Percentiles rank a stretch among this genome's conserved stretches.
Evolutionary conservation across 53 echinoderm and acorn worm species (phyloP).

Genomic region (Glandiceps talaboti): DNA sequence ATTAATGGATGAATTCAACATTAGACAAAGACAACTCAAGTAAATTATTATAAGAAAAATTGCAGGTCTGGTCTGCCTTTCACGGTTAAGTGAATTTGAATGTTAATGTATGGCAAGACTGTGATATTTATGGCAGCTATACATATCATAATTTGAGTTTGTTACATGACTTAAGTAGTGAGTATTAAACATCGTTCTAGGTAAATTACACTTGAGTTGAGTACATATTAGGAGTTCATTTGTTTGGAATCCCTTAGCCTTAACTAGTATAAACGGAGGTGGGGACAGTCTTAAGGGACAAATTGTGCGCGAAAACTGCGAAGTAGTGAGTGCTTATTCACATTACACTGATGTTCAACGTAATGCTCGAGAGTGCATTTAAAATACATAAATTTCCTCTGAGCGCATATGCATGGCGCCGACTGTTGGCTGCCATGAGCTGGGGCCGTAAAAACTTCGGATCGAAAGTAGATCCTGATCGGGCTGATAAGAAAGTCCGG

Average conservation of each 20-base stretch:
- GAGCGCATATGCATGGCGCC: not conserved
- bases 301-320: not conserved
- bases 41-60: too few relatives aligned
- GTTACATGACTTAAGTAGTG: too few relatives aligned
- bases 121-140: too few relatives aligned
- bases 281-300: not conserved
- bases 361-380: not conserved
- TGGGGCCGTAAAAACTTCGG: not conserved
- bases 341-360: not conserved
- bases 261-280: not conserved
- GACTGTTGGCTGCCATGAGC: not conserved
- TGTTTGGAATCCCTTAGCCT: not conserved
- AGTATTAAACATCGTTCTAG: not conserved
- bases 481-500: not conserved
- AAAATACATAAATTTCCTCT: not conserved
- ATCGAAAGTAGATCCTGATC: not conserved
- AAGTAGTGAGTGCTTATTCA: not conserved
- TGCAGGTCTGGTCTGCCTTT: too few relatives aligned
- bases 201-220: not conserved
- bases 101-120: too few relatives aligned
- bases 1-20: too few relatives aligned
- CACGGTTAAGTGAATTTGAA: too few relatives aligned
- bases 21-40: too few relatives aligned
- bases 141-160: too few relatives aligned
- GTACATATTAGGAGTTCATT: not conserved